These are phyloP conservation scores for Calyptomena viridis DNA, from an alignment of 2,113 vertebrate species.

Conservation along the genomic window DNA sequence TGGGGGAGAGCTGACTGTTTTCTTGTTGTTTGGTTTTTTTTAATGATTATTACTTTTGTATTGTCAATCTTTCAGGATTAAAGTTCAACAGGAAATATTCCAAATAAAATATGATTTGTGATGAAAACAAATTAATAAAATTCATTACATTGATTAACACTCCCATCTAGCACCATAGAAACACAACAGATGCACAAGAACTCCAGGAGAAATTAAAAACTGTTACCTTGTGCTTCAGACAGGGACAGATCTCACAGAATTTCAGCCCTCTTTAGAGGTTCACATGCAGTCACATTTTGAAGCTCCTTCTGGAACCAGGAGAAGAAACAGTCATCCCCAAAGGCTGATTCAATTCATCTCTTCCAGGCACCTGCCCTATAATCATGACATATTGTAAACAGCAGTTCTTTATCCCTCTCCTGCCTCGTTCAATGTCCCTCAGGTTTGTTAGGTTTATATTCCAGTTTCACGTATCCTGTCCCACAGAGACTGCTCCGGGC, in stretches of 20 bases:
- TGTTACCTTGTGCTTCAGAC: background rate
- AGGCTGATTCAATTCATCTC: background rate
- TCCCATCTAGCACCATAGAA: background rate
- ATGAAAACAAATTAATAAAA: background rate
- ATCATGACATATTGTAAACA: fast-evolving
- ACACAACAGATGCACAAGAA: background rate
- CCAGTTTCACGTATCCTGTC: background rate
- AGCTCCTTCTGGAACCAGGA: background rate
- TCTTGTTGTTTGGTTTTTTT: background rate
- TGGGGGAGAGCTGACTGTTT: background rate
- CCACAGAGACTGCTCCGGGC: background rate
- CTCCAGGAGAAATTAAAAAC: background rate
- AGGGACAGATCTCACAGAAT: background rate
- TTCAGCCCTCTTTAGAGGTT: background rate
- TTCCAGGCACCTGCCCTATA: background rate
- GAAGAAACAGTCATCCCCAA: background rate
- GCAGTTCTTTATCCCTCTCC: background rate
- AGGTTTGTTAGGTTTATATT: background rate
- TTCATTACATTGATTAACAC: background rate
- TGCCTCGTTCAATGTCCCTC: fast-evolving
- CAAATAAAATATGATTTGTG: background rate
- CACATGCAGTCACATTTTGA: fast-evolving
- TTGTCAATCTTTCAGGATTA: background rate
- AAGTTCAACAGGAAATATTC: background rate
- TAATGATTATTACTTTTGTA: background rate